Evolutionary conservation across 2,113 vertebrate species (phyloP).

Genomic region (Sebastes fasciatus): DNA sequence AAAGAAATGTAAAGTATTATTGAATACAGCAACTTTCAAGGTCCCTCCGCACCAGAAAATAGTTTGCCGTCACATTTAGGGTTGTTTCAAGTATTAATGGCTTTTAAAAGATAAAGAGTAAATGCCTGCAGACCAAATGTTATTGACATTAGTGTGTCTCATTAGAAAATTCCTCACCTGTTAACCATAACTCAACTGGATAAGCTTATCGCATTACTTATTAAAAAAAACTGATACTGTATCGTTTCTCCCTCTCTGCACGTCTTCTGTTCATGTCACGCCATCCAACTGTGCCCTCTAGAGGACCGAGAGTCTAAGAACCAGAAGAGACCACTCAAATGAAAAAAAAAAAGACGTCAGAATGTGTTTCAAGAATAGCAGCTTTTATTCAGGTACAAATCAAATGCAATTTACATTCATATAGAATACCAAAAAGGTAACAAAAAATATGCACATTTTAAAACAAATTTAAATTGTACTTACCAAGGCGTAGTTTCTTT

Average conservation of each 20-base stretch:
- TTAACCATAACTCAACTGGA: constrained; percentile 1
- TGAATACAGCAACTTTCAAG: neutral
- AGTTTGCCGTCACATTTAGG: neutral
- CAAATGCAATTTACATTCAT: neutral
- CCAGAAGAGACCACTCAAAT: neutral
- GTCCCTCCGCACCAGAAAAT: neutral
- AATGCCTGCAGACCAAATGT: neutral
- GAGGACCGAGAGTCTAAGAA: neutral
- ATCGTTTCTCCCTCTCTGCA: neutral
- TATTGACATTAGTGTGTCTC: neutral
- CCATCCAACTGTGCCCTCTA: constrained; percentile 27
- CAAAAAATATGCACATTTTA: neutral
- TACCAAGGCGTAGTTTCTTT: constrained; percentile 32
- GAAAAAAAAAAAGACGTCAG: constrained; percentile 9
- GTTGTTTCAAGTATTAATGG: neutral
- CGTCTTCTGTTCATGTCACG: neutral
- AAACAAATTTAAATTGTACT: constrained; percentile 48
- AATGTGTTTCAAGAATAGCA: neutral
- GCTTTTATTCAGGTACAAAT: constrained; percentile 60
- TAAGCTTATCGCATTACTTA: neutral
- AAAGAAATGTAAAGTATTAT: neutral
- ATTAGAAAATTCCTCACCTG: neutral
- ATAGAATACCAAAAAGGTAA: neutral
- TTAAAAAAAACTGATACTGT: neutral
- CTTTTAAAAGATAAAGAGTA: neutral